Evolutionary conservation across 2,797 vertebrate species (phyloP), one percentile per base, ranked within the genome.

Genomic region (Argya squamiceps): DNA sequence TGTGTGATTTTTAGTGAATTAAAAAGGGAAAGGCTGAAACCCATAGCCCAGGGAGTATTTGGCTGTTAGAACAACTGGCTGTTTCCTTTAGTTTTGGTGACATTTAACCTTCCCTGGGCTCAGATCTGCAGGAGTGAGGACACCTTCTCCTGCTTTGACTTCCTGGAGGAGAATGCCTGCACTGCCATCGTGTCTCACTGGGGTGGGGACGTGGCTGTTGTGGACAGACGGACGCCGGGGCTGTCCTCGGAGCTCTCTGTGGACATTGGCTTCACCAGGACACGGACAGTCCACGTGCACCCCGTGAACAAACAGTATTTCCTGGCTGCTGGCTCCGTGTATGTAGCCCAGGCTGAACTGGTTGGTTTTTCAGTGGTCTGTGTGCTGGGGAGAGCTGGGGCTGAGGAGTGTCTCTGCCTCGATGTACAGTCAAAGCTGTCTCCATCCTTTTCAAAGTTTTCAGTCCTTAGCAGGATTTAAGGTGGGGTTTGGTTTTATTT

Each of bases 221-320:
- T 99, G 37, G 99, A 99, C 89, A 98, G 97, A n/a, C 97, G 99
- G 62, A 99, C 98, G 0, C 97, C 97, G 0, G 92, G 94, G 21
- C 95, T 88, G 20, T 97, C 97, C 2, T 77, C 96, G 2, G 98
- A 99, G 97, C 98, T 98, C 12, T 88, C 96, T 17, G 96, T 97
- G 22, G 92, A 84, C 27, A 63, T 99, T 41, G 97, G 98, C 88
- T 62, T 97, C 37, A 96, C 53, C 12, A 84, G 65, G 11, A 68
- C 98, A 34, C 98, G 98, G 52, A 98, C 98, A 23, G 97, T 99
- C 24, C 98, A 98, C 0, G 98, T 99, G 30, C 99, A 99, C 89
- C 99, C 99, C 9, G 17, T 98, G 69, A 92, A 98, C 10, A 98
- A 92, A 50, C 98, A 99, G 10, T 99, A 99, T 92, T 98, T 99